phyloP scores from a whole-genome alignment of 2,113 vertebrate genomes.

The Ceyx cyanopectus region DNA sequence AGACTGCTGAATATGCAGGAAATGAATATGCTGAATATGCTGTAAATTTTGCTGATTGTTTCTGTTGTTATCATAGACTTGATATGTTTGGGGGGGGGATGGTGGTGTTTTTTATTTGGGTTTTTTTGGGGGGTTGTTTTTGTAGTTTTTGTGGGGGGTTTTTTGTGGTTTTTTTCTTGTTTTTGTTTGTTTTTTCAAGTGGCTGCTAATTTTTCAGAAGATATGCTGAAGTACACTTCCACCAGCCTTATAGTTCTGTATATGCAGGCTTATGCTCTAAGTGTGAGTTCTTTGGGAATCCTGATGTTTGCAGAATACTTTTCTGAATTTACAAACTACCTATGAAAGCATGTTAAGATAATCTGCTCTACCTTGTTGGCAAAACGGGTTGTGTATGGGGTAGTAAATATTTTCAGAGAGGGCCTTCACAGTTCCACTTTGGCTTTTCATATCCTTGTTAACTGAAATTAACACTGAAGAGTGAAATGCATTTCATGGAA shows the following conservation, averaged over 20 bases:
- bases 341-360: not conserved
- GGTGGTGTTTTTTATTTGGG: too few species aligned
- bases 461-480: not conserved
- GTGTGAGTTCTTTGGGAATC: not conserved
- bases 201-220: not conserved
- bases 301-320: not conserved
- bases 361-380: not conserved
- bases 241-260: not conserved
- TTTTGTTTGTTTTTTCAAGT: not conserved
- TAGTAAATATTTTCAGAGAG: not conserved
- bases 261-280: rapidly evolving
- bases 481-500: not conserved
- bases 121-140: too few species aligned
- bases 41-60: not conserved
- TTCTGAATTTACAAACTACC: not conserved
- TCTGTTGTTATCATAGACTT: not conserved
- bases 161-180: not conserved
- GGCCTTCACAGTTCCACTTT: not conserved
- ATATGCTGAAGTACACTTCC: not conserved
- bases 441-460: not conserved
- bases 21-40: not conserved
- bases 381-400: not conserved
- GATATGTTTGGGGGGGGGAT: not conserved
- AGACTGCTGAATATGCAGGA: not conserved
- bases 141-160: not conserved